These are phyloP conservation scores for Eupithecia pulchellata DNA, from an alignment of 2,888 invertebrate species.

Conservation along the genomic window DNA sequence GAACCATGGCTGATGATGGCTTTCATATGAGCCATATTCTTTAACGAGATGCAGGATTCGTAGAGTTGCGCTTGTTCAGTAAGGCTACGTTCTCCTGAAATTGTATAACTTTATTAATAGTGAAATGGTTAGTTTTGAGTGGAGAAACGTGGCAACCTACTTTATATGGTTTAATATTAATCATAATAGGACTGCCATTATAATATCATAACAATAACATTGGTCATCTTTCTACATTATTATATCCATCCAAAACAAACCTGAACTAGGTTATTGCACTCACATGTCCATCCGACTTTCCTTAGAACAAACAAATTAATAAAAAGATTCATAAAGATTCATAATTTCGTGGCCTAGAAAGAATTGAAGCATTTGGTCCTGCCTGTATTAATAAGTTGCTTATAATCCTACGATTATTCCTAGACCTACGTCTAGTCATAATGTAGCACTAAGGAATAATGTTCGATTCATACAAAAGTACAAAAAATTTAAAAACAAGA, in stretches of 20 bases:
- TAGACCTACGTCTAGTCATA: too few species aligned
- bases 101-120: too few species aligned
- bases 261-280: neutral
- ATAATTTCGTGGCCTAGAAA: neutral
- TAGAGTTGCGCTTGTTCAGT: neutral
- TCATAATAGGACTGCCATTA: neutral
- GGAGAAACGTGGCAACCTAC: neutral
- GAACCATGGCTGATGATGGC: neutral
- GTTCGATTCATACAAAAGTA: slow-evolving; percentile 23
- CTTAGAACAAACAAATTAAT: too few species aligned
- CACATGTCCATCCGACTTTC: neutral
- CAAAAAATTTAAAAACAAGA: slow-evolving; percentile 20
- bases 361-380: slow-evolving; percentile 1
- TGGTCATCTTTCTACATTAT: neutral
- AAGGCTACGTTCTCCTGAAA: neutral
- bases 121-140: neutral
- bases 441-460: neutral
- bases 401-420: neutral
- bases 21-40: neutral
- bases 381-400: slow-evolving; percentile 7
- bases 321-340: too few species aligned
- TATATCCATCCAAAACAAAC: neutral
- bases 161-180: neutral
- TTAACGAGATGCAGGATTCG: neutral
- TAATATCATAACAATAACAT: neutral